Base-by-base conservation (phyloP, 2,797 vertebrate species). In the Smutsia gigantea region DNA sequence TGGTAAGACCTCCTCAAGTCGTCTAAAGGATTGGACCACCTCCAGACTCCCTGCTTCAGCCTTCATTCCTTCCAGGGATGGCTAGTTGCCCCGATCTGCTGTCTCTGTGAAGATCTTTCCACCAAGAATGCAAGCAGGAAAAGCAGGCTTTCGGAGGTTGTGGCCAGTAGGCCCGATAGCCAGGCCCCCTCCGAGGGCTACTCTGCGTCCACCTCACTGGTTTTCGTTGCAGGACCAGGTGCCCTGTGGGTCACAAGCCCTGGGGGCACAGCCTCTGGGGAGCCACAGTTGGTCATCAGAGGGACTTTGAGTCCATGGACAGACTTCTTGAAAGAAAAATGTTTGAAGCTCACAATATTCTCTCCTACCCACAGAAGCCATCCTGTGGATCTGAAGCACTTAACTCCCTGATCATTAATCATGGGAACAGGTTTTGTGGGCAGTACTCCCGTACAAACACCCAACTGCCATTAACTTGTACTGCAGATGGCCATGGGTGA, bases 341-440 rank as follows among this genome's bases (percentile, higher is more conserved):
- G 3, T 57, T 0, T 57, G 77, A 86, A 81, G 64, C 42, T 63
- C 55, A 31, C 11, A 87, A 74, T 66, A 39, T 39, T 74, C 51
- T 74, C 63, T 95, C 59, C 59, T 42, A 19, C 86, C 66, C 85
- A 49, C 42, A 69, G 85, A 95, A 85, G 87, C 82, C 74, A 87
- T 77, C 61, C 68, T 13, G 9, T 7, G 68, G 84, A 77, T 66
- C 55, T 71, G 90, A 83, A 87, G 53, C 71, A 75, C 66, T 57
- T 74, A 61, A 66, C 49, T 34, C 59, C 75, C 72, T 93, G 42
- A 66, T 69, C 72, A 0, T 78, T 63, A 34, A 87, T 78, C 69
- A 74, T 2, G 21, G 66, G 53, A 90, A 59, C 69, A 51, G 93
- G 93, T 83, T 87, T 69, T 64, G 42, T 29, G 78, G 49, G 59